Conservation (phyloP, 2,888 invertebrate genomes). For the Mythimna albipuncta region DNA sequence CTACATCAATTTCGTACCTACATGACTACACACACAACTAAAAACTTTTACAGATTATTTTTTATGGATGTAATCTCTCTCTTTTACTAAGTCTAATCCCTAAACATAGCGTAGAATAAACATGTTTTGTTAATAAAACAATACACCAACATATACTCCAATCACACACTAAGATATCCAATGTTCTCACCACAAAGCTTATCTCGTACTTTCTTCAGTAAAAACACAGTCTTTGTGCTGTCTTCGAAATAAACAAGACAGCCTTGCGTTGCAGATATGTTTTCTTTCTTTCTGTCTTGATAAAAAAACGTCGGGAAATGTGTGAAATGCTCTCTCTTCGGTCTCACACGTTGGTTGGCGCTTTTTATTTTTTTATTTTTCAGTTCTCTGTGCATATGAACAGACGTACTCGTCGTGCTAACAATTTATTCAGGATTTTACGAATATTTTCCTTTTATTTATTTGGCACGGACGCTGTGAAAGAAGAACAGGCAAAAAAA, state of each 20-base stretch:
- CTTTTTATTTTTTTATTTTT: constrained; percentile 51
- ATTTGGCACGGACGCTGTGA: constrained; percentile 17
- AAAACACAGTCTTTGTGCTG: constrained; percentile 58
- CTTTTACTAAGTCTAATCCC: neutral
- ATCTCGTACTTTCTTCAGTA: constrained; percentile 45
- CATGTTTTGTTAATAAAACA: neutral
- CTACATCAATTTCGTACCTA: too few relatives aligned
- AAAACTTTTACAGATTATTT: too few relatives aligned
- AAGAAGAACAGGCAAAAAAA: too few relatives aligned
- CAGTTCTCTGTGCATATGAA: constrained; percentile 45
- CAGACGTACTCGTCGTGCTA: constrained; percentile 39
- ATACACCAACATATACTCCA: constrained; percentile 9
- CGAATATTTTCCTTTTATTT: constrained; percentile 25
- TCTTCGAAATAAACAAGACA: constrained; percentile 63
- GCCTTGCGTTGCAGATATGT: constrained; percentile 51
- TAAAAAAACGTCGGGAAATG: constrained; percentile 62
- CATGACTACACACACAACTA: too few relatives aligned
- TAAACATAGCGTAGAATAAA: neutral
- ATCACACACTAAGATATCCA: constrained; percentile 24
- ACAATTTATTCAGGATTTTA: constrained; percentile 52
- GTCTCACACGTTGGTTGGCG: constrained; percentile 44
- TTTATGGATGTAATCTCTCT: too few relatives aligned
- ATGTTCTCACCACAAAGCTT: constrained; percentile 45
- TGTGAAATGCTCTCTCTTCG: constrained; percentile 64
- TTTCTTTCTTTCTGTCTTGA: constrained; percentile 5